These are phyloP conservation scores for Botia kubotai DNA, from an alignment of 2,797 vertebrate species.

Conservation along the genomic window DNA sequence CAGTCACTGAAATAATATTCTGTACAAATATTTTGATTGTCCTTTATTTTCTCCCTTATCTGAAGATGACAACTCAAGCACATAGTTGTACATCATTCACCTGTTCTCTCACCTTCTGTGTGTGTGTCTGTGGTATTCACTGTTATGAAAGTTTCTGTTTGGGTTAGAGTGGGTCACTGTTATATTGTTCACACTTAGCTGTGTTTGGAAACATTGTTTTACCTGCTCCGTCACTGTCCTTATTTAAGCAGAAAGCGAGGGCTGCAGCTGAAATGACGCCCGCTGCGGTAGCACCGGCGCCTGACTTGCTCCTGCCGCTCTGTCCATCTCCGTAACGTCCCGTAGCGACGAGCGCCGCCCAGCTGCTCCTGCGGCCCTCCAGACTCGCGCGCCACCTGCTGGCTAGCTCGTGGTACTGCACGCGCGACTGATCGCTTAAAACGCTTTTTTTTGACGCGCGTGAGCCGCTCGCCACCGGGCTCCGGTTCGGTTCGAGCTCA, in stretches of 20 bases:
- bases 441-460: constrained; percentile 70
- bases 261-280: constrained; percentile 76
- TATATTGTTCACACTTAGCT: no score
- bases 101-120: no score
- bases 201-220: no score
- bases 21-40: no score
- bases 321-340: constrained; percentile 68
- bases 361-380: constrained; percentile 76
- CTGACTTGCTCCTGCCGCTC: constrained; percentile 54
- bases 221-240: constrained; percentile 76
- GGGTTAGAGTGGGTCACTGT: no score
- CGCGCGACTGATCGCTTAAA: constrained; percentile 64
- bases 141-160: no score
- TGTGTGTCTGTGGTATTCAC: no score
- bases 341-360: constrained; percentile 74
- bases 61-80: no score
- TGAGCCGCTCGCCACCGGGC: constrained; percentile 69
- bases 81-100: no score
- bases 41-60: no score
- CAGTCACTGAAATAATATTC: no score
- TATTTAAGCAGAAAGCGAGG: constrained; percentile 77
- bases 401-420: constrained; percentile 78
- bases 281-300: constrained; percentile 62
- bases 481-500: constrained; percentile 66
- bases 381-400: constrained; percentile 77